These are phyloP conservation scores for Thereva nobilitata DNA, from an alignment of 2,888 invertebrate genomes.

Conservation along the genomic window DNA sequence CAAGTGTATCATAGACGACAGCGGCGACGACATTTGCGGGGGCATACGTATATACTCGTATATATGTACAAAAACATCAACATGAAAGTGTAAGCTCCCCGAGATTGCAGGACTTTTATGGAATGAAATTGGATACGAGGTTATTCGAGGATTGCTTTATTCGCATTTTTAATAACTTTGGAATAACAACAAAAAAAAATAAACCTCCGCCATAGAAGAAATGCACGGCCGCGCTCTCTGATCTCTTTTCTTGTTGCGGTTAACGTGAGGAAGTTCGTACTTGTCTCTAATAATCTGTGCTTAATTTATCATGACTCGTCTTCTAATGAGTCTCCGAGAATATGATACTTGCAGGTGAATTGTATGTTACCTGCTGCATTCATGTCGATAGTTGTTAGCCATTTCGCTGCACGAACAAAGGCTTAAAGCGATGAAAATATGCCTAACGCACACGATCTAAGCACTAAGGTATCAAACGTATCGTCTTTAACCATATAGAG, in stretches of 20 bases:
- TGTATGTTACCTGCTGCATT: slow-evolving; percentile 18
- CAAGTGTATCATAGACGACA: slow-evolving; percentile 14
- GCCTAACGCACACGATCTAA: slow-evolving; percentile 8
- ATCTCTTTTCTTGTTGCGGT: slow-evolving; percentile 17
- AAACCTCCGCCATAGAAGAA: slow-evolving; percentile 1
- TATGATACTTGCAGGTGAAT: slow-evolving; percentile 25
- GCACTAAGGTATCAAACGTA: too few relatives aligned
- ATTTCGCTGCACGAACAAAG: slow-evolving; percentile 13
- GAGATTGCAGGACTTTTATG: background rate
- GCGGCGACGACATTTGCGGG: background rate
- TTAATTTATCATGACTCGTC: slow-evolving; percentile 36
- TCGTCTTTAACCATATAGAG: too few relatives aligned
- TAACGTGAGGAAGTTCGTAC: slow-evolving; percentile 26
- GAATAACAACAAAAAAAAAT: background rate
- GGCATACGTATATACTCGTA: background rate
- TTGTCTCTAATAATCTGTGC: slow-evolving; percentile 30
- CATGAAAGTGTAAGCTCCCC: background rate
- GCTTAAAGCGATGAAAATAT: background rate
- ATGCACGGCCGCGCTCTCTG: background rate
- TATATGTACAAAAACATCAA: background rate
- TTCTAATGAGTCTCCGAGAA: slow-evolving; percentile 26
- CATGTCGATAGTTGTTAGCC: slow-evolving; percentile 13
- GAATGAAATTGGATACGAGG: slow-evolving; percentile 21
- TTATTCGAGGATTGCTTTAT: slow-evolving; percentile 14
- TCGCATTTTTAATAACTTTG: slow-evolving; percentile 2